A percentile compares a stretch with the other conserved stretches of the same genome.
Conservation (phyloP, 2,888 invertebrate species). For the Elysia crispata region DNA sequence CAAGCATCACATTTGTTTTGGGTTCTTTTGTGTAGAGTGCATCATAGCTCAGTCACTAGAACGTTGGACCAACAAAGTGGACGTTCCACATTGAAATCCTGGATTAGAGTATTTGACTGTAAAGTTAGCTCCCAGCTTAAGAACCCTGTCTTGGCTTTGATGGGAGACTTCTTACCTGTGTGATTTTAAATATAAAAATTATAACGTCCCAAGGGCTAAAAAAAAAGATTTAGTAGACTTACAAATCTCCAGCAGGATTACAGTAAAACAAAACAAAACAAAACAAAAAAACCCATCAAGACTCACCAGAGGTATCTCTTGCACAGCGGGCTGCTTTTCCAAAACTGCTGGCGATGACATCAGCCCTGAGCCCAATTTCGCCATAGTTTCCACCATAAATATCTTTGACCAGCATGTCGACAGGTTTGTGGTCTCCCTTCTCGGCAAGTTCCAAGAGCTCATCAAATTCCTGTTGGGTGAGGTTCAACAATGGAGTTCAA, state of each 20-base stretch:
- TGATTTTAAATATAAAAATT: no score
- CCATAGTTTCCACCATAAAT: conserved; percentile 83
- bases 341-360: conserved; percentile 84
- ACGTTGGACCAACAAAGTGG: neutral
- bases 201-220: no score
- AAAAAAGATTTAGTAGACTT: no score
- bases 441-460: conserved; percentile 83
- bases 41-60: neutral
- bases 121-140: no score
- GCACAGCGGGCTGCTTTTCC: conserved; percentile 81
- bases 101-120: no score
- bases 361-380: conserved; percentile 81
- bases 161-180: no score
- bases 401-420: conserved; percentile 84
- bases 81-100: no score
- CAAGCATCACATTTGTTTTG: no score
- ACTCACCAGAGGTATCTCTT: conserved; percentile 56
- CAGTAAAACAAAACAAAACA: no score
- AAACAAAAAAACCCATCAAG: neutral
- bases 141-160: no score
- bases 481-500: neutral
- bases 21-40: neutral
- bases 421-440: conserved; percentile 83
- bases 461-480: conserved; percentile 81
- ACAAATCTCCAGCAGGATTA: no score